Percentiles rank a stretch among this genome's conserved stretches.
These are phyloP conservation scores for Dermochelys coriacea DNA, from an alignment of 2,797 vertebrate genomes.

Conservation along the genomic window DNA sequence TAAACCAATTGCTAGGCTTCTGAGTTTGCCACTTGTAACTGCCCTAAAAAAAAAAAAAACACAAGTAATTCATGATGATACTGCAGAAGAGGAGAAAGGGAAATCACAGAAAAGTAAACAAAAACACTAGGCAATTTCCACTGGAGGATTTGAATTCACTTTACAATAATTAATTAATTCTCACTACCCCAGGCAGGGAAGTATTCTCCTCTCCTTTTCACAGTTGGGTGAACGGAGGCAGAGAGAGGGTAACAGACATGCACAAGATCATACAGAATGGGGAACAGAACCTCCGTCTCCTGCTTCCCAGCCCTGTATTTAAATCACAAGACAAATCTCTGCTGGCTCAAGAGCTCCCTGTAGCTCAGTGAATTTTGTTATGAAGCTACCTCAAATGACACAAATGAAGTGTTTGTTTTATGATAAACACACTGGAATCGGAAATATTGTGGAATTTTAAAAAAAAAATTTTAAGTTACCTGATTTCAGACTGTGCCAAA, in stretches of 20 bases:
- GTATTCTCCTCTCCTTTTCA: not conserved
- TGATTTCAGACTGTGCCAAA: conserved; percentile 55
- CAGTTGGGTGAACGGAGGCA: not conserved
- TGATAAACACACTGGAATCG: rapidly evolving
- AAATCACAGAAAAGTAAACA: not conserved
- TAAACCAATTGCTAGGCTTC: not conserved
- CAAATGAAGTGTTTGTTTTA: not conserved
- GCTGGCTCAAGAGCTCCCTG: rapidly evolving
- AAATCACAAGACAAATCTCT: rapidly evolving
- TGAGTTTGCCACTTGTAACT: not conserved
- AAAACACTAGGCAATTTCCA: not conserved
- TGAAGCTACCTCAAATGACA: not conserved
- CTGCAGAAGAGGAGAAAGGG: not conserved
- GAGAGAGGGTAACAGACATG: not conserved
- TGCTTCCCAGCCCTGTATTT: not conserved
- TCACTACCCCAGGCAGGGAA: not conserved
- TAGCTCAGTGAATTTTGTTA: rapidly evolving
- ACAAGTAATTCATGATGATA: not conserved
- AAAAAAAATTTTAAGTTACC: not conserved
- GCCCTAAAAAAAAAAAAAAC: not conserved
- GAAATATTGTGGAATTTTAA: conserved; percentile 3
- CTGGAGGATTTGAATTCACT: not conserved
- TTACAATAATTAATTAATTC: not conserved
- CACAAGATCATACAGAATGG: not conserved
- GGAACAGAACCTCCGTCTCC: not conserved